Evolutionary conservation across 2,797 vertebrate species (phyloP).

Genomic region (Hydrophis major): DNA sequence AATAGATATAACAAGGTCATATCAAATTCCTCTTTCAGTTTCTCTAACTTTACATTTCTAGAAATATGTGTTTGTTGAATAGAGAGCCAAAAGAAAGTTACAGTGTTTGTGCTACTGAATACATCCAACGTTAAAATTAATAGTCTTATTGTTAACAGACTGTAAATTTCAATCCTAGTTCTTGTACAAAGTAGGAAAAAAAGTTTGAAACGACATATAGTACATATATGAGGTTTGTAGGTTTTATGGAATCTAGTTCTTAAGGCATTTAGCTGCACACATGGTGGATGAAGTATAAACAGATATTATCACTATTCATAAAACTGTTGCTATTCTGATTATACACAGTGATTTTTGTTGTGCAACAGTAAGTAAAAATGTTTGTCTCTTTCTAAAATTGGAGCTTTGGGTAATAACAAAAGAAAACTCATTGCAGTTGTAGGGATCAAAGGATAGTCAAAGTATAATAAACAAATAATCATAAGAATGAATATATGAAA

Average conservation of each 20-base stretch:
- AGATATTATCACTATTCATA: neutral
- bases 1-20: neutral
- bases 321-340: neutral
- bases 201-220: neutral
- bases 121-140: neutral
- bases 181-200: neutral
- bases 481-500: neutral
- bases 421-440: neutral
- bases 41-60: neutral
- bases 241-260: neutral
- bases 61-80: neutral
- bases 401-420: neutral
- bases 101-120: neutral
- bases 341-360: neutral
- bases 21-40: neutral
- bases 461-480: neutral
- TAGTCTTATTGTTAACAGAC: neutral
- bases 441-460: neutral
- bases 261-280: neutral
- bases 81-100: neutral
- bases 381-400: neutral
- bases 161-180: neutral
- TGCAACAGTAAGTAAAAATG: neutral
- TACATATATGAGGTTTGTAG: neutral
- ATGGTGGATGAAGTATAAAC: neutral